A percentile compares a stretch with the other conserved stretches of the same genome.
These are phyloP conservation scores for Metopia argyrocephala DNA, from an alignment of 2,888 invertebrate species.

Conservation along the genomic window DNA sequence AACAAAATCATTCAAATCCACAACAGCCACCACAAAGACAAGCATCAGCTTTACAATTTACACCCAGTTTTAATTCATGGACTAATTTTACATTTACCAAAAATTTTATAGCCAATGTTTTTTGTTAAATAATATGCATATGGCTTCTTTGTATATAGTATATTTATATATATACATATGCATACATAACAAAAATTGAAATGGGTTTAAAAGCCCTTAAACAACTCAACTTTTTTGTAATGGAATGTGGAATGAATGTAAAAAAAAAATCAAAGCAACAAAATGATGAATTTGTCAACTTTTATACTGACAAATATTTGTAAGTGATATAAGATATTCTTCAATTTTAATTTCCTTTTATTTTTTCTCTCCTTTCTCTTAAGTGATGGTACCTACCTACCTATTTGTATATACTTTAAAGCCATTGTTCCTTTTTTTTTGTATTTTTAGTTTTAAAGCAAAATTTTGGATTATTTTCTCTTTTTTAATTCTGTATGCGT, in stretches of 20 bases:
- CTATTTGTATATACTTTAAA: neutral
- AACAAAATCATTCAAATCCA: slow-evolving; percentile 46
- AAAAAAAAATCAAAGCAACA: neutral
- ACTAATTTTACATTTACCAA: slow-evolving; percentile 78
- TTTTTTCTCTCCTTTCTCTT: slow-evolving; percentile 16
- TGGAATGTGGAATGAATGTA: slow-evolving; percentile 28
- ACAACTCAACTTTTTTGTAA: slow-evolving; percentile 1
- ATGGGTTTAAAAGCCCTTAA: neutral
- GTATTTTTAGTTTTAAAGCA: neutral
- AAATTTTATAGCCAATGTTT: slow-evolving; percentile 78
- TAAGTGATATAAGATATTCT: slow-evolving; percentile 1
- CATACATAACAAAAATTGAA: neutral
- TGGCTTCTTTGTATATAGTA: neutral
- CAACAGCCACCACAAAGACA: slow-evolving; percentile 59
- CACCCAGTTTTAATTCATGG: slow-evolving; percentile 78
- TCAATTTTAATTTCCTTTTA: neutral
- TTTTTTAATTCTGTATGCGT: neutral
- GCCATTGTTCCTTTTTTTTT: neutral
- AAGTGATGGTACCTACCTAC: slow-evolving; percentile 15
- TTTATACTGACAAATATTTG: neutral
- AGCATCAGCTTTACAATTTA: slow-evolving; percentile 69
- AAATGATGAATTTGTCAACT: neutral
- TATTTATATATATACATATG: neutral
- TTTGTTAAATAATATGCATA: slow-evolving; percentile 73
- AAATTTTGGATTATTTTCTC: neutral